Evolutionary conservation across 2,797 vertebrate species (phyloP).

Genomic region (Syngnathus acus): DNA sequence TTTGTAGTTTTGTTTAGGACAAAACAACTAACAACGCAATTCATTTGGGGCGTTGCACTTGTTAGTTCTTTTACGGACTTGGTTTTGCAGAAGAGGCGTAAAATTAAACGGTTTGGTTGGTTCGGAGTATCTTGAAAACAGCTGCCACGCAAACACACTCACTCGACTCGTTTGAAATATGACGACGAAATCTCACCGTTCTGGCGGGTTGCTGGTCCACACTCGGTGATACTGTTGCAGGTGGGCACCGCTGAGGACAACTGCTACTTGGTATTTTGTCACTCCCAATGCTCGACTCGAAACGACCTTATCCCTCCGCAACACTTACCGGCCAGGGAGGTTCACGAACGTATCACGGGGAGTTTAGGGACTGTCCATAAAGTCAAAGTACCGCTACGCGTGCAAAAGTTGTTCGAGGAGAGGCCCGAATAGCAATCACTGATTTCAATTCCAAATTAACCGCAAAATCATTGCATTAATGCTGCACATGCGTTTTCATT

Average conservation of each 20-base stretch:
- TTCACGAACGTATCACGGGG: conserved; percentile 23
- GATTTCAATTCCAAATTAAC: too few species aligned
- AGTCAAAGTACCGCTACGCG: conserved; percentile 10
- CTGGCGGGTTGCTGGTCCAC: conserved; percentile 4
- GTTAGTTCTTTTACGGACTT: too few species aligned
- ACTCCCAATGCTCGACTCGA: conserved; percentile 13
- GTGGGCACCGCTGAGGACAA: conserved; percentile 12
- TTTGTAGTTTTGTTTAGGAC: not conserved
- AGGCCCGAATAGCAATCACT: too few species aligned
- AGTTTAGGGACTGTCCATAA: conserved; percentile 37
- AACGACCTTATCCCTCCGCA: conserved; percentile 7
- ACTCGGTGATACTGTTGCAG: not conserved
- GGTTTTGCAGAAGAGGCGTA: not conserved
- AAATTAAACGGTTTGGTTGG: not conserved
- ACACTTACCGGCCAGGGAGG: not conserved
- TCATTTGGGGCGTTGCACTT: not conserved
- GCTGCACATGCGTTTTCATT: too few species aligned
- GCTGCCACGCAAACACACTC: conserved; percentile 52
- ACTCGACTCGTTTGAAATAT: not conserved
- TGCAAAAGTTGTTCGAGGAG: not conserved
- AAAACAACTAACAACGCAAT: not conserved
- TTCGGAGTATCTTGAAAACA: not conserved
- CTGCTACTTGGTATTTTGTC: not conserved
- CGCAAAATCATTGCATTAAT: too few species aligned
- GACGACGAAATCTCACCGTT: conserved; percentile 14